Base-by-base conservation (phyloP, 2,888 invertebrate genomes). In the Margaritifera margaritifera region DNA sequence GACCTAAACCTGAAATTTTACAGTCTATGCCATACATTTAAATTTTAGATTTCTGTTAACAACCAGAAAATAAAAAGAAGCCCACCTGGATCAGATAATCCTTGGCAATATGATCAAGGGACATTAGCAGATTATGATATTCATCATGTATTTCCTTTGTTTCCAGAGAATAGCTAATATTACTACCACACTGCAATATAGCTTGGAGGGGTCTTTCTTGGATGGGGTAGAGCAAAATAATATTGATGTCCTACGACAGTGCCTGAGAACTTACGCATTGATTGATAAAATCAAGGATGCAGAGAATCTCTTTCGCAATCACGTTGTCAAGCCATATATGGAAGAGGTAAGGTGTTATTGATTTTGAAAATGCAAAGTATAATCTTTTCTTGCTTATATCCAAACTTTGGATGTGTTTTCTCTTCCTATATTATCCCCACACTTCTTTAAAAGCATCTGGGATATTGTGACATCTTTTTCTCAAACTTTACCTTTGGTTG, bases 251-350 rank as follows among this genome's bases (percentile, higher is more conserved):
- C 79, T 90, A 25, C 78, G 86, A 19, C 89, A 89, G 75, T 90
- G 90, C 81, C 82, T 91, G 92, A 88, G 92, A 75, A 91, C 92
- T 65, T 92, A 94, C 77, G 91, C 93, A 11, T 92, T 93, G 51
- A 92, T 95, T 74, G 93, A 93, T 83, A 93, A 93, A 88, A 92
- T 93, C 64, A 85, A 80, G 63, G 93, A 94, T 83, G 95, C 94
- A 0, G 95, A 96, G 89, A 90, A 91, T 69, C 91, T 94, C 4
- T 93, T 95, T 80, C 74, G 93, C 74, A 92, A 92, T 76, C 92
- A 93, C 87, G 91, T 94, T 11, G 92, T 95, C 20, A 91, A 92
- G 57, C 94, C 94, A 6, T 91, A 92, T 67, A 90, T 96, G 86
- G 92, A 93, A 83, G 92, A 92, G 84, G 89, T 90, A 72, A 66